phyloP scores from a whole-genome alignment of 2,113 vertebrate species.

The Brachyhypopomus occidentalis region DNA sequence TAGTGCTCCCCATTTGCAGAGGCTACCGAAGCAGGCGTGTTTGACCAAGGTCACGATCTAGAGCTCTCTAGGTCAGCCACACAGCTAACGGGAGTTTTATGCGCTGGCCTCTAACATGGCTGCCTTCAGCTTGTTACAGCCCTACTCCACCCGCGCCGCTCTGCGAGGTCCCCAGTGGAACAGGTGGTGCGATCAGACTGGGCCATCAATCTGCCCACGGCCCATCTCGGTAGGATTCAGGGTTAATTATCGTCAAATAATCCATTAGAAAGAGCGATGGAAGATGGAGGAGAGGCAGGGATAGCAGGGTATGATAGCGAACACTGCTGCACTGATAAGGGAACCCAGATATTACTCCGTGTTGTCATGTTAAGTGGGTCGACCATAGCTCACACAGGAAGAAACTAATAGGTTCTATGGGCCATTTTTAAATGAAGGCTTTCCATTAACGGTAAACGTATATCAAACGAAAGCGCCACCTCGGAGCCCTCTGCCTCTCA shows the following conservation, averaged over 20 bases:
- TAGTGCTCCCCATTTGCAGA: slow-evolving; percentile 15
- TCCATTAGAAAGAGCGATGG: slow-evolving; percentile 74
- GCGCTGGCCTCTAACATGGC: slow-evolving; percentile 77
- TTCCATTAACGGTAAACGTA: slow-evolving; percentile 51
- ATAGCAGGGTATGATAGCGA: slow-evolving; percentile 68
- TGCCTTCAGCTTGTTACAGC: slow-evolving; percentile 64
- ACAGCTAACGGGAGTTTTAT: slow-evolving; percentile 65
- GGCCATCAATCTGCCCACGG: slow-evolving; percentile 75
- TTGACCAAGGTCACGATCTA: slow-evolving; percentile 18
- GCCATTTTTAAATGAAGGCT: slow-evolving; percentile 39
- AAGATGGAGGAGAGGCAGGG: slow-evolving; percentile 60
- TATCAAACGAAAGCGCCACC: slow-evolving; percentile 63
- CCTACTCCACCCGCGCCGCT: slow-evolving; percentile 71
- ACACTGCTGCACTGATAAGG: slow-evolving; percentile 31
- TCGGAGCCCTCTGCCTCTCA: slow-evolving; percentile 58
- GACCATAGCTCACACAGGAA: slow-evolving; percentile 22
- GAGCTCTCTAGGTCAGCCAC: slow-evolving; percentile 44
- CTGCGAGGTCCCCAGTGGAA: slow-evolving; percentile 67
- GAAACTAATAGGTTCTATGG: slow-evolving; percentile 53
- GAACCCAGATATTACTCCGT: slow-evolving; percentile 43
- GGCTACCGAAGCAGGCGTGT: slow-evolving; percentile 18
- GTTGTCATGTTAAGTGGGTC: slow-evolving; percentile 43
- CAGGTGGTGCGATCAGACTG: slow-evolving; percentile 73
- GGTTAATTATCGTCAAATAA: slow-evolving; percentile 81
- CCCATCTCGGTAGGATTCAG: slow-evolving; percentile 75